Conservation (phyloP, 1,140 invertebrate genomes). For the Drosophila pachea region DNA sequence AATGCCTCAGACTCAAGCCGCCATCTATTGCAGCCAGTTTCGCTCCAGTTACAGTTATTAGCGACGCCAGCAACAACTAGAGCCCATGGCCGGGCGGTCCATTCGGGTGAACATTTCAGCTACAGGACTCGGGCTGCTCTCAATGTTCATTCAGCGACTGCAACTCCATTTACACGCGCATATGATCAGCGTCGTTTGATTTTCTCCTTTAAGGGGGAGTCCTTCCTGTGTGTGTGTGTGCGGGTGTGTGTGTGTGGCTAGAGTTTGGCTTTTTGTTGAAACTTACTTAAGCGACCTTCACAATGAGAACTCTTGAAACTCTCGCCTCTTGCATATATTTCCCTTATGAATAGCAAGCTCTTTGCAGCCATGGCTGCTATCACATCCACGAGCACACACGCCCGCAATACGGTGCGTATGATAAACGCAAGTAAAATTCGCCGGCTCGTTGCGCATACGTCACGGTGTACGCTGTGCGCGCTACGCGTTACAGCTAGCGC, state of each 20-base stretch:
- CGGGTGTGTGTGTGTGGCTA: constrained; percentile 3
- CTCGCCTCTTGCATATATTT: constrained; percentile 29
- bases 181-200: constrained; percentile 13
- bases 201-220: constrained; percentile 7
- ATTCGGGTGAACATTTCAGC: neutral
- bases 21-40: too few relatives aligned
- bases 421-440: constrained; percentile 58
- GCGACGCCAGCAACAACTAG: too few relatives aligned
- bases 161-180: constrained; percentile 5
- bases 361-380: constrained; percentile 19
- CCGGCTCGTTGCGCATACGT: constrained; percentile 62
- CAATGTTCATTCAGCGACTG: too few relatives aligned
- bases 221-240: constrained; percentile 1
- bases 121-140: neutral
- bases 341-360: constrained; percentile 33
- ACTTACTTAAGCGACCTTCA: constrained; percentile 42
- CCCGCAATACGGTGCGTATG: constrained; percentile 52
- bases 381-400: neutral
- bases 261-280: constrained; percentile 24
- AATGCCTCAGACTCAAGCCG: too few relatives aligned
- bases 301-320: constrained; percentile 26
- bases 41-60: too few relatives aligned
- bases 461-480: constrained; percentile 49
- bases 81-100: neutral
- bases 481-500: constrained; percentile 30